phyloP scores from a whole-genome alignment of 2,113 vertebrate species.

The Ammodramus savannarum region DNA sequence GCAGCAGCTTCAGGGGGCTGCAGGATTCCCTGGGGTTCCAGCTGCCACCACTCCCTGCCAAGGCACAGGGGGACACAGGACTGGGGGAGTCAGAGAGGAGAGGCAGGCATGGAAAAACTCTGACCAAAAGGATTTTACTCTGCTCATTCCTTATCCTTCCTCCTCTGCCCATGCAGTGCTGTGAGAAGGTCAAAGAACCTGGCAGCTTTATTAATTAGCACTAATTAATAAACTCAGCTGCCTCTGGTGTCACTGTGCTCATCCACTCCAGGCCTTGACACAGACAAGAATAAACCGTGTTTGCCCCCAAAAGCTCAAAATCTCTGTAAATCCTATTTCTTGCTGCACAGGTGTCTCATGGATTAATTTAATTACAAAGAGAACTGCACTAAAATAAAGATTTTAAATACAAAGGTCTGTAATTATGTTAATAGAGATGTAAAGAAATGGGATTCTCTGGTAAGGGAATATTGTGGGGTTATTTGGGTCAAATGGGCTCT shows the following conservation, averaged over 20 bases:
- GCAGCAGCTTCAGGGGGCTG: neutral
- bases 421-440: neutral
- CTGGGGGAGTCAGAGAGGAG: too few relatives aligned
- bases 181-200: neutral
- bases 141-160: neutral
- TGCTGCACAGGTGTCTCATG: neutral
- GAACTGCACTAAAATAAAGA: neutral
- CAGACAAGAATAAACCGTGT: rapidly evolving
- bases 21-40: neutral
- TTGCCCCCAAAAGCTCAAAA: neutral
- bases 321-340: neutral
- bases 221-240: neutral
- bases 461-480: neutral
- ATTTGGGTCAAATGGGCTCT: neutral
- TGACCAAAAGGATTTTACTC: neutral
- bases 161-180: neutral
- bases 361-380: neutral
- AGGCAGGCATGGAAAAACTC: neutral
- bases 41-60: neutral
- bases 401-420: neutral
- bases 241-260: neutral
- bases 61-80: rapidly evolving
- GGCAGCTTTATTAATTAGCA: neutral
- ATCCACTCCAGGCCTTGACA: neutral
- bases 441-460: neutral